A percentile compares a stretch with the other conserved stretches of the same genome.
Evolutionary conservation across 2,797 vertebrate genomes (phyloP).

Genomic region (Novumbra hubbsi): DNA sequence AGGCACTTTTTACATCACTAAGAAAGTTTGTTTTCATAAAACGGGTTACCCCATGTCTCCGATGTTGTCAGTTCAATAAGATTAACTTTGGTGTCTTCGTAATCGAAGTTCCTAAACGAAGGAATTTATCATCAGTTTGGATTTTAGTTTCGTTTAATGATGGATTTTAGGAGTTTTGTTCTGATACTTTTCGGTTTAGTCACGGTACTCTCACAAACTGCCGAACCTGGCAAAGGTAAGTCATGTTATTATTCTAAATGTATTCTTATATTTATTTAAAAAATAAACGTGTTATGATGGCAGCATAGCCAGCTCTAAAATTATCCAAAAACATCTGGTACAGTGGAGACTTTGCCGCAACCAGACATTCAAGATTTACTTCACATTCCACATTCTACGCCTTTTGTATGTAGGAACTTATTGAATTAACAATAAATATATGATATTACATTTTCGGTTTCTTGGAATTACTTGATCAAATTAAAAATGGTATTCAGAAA

Average conservation of each 20-base stretch:
- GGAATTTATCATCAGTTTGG: not conserved
- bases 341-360: too few relatives aligned
- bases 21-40: not conserved
- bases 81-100: not conserved
- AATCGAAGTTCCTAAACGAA: not conserved
- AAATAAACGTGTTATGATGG: not conserved
- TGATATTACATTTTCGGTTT: too few relatives aligned
- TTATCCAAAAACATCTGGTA: too few relatives aligned
- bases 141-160: conserved; percentile 23
- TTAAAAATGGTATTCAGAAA: too few relatives aligned
- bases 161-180: conserved; percentile 51
- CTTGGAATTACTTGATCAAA: too few relatives aligned
- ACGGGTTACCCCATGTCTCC: not conserved
- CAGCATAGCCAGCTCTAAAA: not conserved
- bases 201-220: conserved; percentile 46
- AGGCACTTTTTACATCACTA: not conserved
- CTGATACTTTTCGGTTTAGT: conserved; percentile 54
- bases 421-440: too few relatives aligned
- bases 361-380: too few relatives aligned
- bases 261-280: not conserved
- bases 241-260: not conserved
- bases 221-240: conserved; percentile 50
- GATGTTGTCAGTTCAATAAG: not conserved
- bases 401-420: too few relatives aligned
- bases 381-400: too few relatives aligned